phyloP scores from a whole-genome alignment of 53 echinoderm and acorn worm species.

The Holothuria scabra region DNA sequence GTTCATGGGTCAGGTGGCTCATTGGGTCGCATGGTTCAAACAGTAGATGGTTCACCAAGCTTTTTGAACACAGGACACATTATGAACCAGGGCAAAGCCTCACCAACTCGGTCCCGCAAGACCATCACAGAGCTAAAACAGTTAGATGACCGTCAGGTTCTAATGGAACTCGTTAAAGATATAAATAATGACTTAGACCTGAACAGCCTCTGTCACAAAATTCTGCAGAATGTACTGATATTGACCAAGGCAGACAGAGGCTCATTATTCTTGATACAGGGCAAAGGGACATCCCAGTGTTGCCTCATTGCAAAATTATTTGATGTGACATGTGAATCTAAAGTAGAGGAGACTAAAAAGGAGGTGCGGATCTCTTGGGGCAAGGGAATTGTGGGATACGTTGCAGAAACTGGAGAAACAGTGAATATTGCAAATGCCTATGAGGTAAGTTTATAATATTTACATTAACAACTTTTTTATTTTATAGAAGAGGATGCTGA shows the following conservation, averaged over 20 bases:
- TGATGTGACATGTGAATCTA: conserved; percentile 93
- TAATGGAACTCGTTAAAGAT: conserved; percentile 98
- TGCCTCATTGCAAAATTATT: conserved; percentile 91
- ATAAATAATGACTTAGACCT: conserved; percentile 94
- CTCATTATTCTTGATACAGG: conserved; percentile 90
- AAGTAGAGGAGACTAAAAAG: conserved; percentile 90
- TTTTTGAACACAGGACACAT: conserved; percentile 88
- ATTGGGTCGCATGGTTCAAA: conserved; percentile 92
- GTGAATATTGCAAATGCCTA: conserved; percentile 99
- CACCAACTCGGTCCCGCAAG: conserved; percentile 91
- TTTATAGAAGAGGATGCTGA: not conserved
- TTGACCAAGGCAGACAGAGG: conserved; percentile 95
- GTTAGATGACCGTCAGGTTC: conserved; percentile 86
- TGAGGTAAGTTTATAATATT: conserved; percentile 67
- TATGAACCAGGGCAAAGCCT: conserved; percentile 79
- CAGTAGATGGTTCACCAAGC: conserved; percentile 93
- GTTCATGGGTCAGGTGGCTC: conserved; percentile 90
- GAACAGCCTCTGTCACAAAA: conserved; percentile 96
- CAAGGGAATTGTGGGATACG: conserved; percentile 98
- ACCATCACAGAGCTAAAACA: conserved; percentile 91
- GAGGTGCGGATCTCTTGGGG: conserved; percentile 92
- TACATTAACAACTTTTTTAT: not conserved
- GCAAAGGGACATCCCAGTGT: conserved; percentile 93
- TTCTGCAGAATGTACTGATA: conserved; percentile 93
- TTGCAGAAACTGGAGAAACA: conserved; percentile 93